Conservation (phyloP, 2,113 vertebrate genomes). For the Barnardius zonarius region DNA sequence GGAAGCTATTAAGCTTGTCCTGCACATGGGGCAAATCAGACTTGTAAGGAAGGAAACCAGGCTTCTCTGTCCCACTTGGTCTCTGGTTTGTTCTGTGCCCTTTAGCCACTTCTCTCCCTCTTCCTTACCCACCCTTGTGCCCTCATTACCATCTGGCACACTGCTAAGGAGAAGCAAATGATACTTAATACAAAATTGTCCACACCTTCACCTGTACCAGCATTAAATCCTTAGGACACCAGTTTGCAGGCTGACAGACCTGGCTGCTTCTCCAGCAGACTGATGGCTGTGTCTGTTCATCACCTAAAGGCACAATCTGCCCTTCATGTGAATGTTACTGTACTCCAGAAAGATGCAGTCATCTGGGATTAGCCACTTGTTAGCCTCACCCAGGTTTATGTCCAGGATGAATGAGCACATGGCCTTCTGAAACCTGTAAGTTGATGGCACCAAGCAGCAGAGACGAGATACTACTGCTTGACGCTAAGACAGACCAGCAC, state of each 20-base stretch:
- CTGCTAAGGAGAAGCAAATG: neutral
- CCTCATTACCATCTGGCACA: neutral
- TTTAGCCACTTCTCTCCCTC: neutral
- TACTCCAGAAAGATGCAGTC: neutral
- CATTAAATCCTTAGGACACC: neutral
- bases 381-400: neutral
- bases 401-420: neutral
- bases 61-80: neutral
- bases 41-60: neutral
- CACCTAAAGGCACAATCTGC: neutral
- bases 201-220: neutral
- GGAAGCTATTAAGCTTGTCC: neutral
- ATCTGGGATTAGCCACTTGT: neutral
- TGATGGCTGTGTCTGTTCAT: neutral
- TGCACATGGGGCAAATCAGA: neutral
- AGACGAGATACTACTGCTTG: neutral
- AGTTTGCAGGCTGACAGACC: neutral
- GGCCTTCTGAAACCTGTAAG: neutral
- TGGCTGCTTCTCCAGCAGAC: neutral
- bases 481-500: neutral
- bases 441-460: neutral
- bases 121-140: neutral
- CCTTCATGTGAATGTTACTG: neutral
- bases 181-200: neutral
- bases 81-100: neutral